Percentiles rank a stretch among this genome's conserved stretches.
Evolutionary conservation across 1,140 invertebrate genomes (phyloP).

Genomic region (Sipha flava): DNA sequence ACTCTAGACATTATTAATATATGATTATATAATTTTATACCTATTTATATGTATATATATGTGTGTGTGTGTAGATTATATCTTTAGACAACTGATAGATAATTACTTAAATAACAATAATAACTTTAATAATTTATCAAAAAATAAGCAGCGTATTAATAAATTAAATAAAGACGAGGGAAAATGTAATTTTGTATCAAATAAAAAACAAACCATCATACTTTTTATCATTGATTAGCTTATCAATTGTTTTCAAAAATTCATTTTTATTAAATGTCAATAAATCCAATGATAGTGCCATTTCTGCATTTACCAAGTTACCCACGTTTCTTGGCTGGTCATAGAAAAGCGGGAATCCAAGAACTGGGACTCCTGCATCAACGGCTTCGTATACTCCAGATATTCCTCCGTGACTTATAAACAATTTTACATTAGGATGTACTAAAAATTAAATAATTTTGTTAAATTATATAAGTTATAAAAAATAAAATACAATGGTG

Average conservation of each 20-base stretch:
- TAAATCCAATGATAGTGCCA: neutral
- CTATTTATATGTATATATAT: too few relatives aligned
- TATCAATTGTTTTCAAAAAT: neutral
- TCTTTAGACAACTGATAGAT: too few relatives aligned
- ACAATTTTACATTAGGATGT: slow-evolving; percentile 49
- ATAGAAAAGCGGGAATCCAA: slow-evolving; percentile 45
- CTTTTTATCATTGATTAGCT: neutral
- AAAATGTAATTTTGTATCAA: too few relatives aligned
- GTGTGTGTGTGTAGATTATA: too few relatives aligned
- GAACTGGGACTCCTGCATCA: slow-evolving; percentile 49
- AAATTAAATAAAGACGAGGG: too few relatives aligned
- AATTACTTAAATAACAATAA: too few relatives aligned
- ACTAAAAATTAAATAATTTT: slow-evolving; percentile 38
- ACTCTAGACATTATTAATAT: too few relatives aligned
- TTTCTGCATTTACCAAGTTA: neutral
- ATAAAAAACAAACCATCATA: neutral
- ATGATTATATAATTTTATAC: too few relatives aligned
- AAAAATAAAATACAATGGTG: neutral
- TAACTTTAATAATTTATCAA: too few relatives aligned
- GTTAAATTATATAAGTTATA: neutral
- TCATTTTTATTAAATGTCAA: neutral
- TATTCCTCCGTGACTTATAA: slow-evolving; percentile 56
- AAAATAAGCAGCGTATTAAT: too few relatives aligned
- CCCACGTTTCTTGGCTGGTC: slow-evolving; percentile 39
- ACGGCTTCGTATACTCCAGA: slow-evolving; percentile 53